Base-by-base conservation (phyloP, 2,888 invertebrate species). In the Caenorhabditis afra region DNA sequence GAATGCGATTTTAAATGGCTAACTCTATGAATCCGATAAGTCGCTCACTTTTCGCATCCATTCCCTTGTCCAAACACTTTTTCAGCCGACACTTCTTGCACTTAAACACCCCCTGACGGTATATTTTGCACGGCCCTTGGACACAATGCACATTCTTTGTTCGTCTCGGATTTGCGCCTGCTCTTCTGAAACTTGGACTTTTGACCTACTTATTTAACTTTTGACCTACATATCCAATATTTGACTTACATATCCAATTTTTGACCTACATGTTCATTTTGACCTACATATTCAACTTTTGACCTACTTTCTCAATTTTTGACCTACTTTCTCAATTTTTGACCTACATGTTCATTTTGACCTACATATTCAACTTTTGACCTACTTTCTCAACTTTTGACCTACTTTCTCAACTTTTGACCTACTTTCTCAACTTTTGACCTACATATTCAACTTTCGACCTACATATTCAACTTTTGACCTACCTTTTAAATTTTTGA, bases 1-100 rank as follows among this genome's bases (percentile, higher is more conserved):
- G 7, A 29, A 29, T 29, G 29, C 29, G 29, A 29, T 29, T 29
- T 29, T n/a, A n/a, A n/a, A n/a, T n/a, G n/a, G n/a, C n/a, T n/a
- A n/a, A n/a, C n/a, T n/a, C n/a, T n/a, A n/a, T n/a, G n/a, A n/a
- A n/a, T n/a, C n/a, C n/a, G n/a, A n/a, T n/a, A n/a, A n/a, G n/a
- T n/a, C n/a, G n/a, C 70, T 55, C 37, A 70, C 70, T 70, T 0
- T 52, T 45, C 22, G 37, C 45, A 16, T 55, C 47, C 70, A 70
- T 70, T 16, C 70, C 70, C 10, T 53, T 61, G 0, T 16, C 61
- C 53, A 61, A 20, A 35, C 70, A 70, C 45, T 45, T 61, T 59
- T 62, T 70, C 35, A 53, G 18, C 18, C 53, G 35, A 16, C 53
- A 57, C 22, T 12, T 20, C 12, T 57, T 41, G 16, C 39, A 57